These are phyloP conservation scores for Scaptomyza parva DNA, from an alignment of 2,888 invertebrate species.

Conservation along the genomic window DNA sequence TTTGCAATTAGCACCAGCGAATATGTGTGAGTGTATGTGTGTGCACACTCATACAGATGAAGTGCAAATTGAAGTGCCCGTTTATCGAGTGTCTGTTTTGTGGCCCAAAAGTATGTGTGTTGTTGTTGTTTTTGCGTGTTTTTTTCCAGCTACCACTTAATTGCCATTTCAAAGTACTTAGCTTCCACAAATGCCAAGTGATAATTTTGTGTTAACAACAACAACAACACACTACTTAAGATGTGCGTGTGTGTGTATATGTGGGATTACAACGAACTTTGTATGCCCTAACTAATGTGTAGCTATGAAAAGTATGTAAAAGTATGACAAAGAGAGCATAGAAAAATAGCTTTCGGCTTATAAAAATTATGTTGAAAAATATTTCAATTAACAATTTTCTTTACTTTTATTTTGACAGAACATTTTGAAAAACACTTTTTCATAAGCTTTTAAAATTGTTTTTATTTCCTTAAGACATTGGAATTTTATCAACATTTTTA, in stretches of 20 bases:
- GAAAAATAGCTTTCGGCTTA: background rate
- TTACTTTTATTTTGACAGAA: conserved; percentile 4
- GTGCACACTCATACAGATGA: conserved; percentile 55
- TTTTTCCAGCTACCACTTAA: conserved; percentile 66
- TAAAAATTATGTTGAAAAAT: too few species aligned
- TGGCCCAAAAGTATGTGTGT: conserved; percentile 33
- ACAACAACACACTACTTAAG: background rate
- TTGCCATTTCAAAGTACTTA: conserved; percentile 64
- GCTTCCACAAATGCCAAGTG: conserved; percentile 54
- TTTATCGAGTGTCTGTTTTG: conserved; percentile 31
- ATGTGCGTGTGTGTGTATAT: too few species aligned
- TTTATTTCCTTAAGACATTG: background rate
- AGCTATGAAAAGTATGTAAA: too few species aligned
- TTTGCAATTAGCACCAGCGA: conserved; percentile 63
- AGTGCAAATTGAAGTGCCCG: conserved; percentile 71
- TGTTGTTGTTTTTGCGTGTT: background rate
- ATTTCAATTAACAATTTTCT: too few species aligned
- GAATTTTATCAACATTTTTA: background rate
- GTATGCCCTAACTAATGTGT: conserved; percentile 4
- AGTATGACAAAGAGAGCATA: too few species aligned
- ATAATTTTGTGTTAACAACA: conserved; percentile 33
- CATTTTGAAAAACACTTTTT: background rate
- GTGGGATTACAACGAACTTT: background rate
- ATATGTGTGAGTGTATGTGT: background rate
- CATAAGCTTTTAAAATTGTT: background rate